Base-by-base conservation (phyloP, 2,888 invertebrate genomes). In the Eilema caniola region DNA sequence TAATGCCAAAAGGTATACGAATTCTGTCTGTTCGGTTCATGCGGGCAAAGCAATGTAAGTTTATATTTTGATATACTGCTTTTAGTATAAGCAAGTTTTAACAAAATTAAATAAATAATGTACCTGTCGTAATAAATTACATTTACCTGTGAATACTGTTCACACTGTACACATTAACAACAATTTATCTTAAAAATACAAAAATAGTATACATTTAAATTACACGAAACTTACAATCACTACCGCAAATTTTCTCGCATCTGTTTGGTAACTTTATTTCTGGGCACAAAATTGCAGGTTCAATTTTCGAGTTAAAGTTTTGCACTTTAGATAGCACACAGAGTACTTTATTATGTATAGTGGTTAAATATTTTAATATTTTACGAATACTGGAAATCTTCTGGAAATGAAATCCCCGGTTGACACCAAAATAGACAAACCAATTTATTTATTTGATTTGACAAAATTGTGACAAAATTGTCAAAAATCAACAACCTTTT, bases 181-280 rank as follows among this genome's bases (percentile, higher is more conserved):
- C 28, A 79, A 71, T 67, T 73, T n/a, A n/a, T n/a, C n/a, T n/a
- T n/a, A n/a, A n/a, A n/a, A n/a, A n/a, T n/a, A n/a, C n/a, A 76
- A 69, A 69, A 61, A 71, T 69, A 75, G 10, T 47, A 66, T 47
- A 66, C 28, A 65, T 41, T 57, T 5, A 10, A 62, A 41, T 25
- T 5, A 41, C 24, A 62, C 20, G 5, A 62, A 68, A 82, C 81
- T 80, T 78, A 80, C 78, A 70, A 60, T 73, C 53, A 67, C 63
- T 62, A 57, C 63, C 24, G 63, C 25, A 53, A 75, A 67, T 33
- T 62, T n/a, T 59, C 62, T 60, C 28, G 5, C 69, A 70, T 79
- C 73, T 69, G 66, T 68, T 37, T 56, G 33, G 62, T 67, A 41
- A 0, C 20, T n/a, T 31, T 47, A n/a, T 47, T 41, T 5, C 8